Evolutionary conservation across 1,140 invertebrate species (phyloP).

Genomic region (Episyrphus balteatus): DNA sequence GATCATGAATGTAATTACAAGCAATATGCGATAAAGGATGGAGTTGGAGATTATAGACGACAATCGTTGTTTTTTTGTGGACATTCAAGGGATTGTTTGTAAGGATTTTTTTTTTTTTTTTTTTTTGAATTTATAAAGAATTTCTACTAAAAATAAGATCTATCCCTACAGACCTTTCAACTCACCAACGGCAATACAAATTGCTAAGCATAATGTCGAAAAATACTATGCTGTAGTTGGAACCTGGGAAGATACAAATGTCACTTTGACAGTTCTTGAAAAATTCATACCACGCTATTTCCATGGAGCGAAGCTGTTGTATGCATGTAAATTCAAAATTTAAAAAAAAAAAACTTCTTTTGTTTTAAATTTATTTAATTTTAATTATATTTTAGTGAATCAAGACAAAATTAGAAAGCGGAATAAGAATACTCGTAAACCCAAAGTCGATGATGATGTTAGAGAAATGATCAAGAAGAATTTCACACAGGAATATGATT

Average conservation of each 20-base stretch:
- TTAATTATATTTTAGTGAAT: slow-evolving; percentile 13
- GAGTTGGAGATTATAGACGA: slow-evolving; percentile 65
- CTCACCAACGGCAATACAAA: slow-evolving; percentile 61
- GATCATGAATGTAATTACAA: slow-evolving; percentile 72
- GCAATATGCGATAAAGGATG: slow-evolving; percentile 59
- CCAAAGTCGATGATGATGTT: slow-evolving; percentile 61
- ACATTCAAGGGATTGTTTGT: slow-evolving; percentile 71
- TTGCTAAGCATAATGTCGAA: slow-evolving; percentile 71
- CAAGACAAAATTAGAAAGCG: slow-evolving; percentile 27
- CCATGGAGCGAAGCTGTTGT: slow-evolving; percentile 48
- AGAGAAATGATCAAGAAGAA: slow-evolving; percentile 74
- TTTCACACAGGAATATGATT: slow-evolving; percentile 81
- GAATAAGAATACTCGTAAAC: slow-evolving; percentile 32
- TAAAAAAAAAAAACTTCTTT: neutral
- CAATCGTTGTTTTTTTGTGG: slow-evolving; percentile 82
- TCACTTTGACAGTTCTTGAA: slow-evolving; percentile 69
- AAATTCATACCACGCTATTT: slow-evolving; percentile 75
- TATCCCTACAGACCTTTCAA: slow-evolving; percentile 76
- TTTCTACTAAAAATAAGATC: slow-evolving; percentile 44
- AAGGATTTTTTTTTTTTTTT: slow-evolving; percentile 35
- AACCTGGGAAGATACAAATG: slow-evolving; percentile 73
- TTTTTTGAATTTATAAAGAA: slow-evolving; percentile 1
- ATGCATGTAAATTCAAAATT: slow-evolving; percentile 23
- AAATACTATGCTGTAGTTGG: slow-evolving; percentile 77
- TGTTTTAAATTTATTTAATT: neutral